Conservation (phyloP, 2,888 invertebrate genomes). For the Eilema depressum region DNA sequence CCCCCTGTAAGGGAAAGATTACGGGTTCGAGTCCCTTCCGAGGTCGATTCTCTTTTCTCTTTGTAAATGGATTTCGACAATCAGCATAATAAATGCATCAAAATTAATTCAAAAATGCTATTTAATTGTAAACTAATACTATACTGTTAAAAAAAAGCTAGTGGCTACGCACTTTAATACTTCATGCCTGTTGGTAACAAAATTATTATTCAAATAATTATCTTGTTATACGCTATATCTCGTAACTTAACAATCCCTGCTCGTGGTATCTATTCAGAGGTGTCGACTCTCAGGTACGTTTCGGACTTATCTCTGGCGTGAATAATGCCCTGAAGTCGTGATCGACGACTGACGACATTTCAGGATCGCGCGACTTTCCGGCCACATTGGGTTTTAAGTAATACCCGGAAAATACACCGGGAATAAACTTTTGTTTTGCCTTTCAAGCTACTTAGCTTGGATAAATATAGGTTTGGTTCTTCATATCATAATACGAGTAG, state of each 20-base stretch:
- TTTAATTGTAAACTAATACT: too few species aligned
- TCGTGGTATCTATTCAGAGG: constrained; percentile 62
- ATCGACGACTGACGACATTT: constrained; percentile 77
- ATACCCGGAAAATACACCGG: constrained; percentile 36
- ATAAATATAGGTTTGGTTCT: background rate
- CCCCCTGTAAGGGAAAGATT: too few species aligned
- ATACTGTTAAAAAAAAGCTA: too few species aligned
- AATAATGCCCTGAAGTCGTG: constrained; percentile 72
- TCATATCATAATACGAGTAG: background rate
- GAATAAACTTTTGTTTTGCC: constrained; percentile 46
- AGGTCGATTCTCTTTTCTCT: too few species aligned
- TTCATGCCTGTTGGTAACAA: background rate
- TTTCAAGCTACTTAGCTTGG: constrained; percentile 4
- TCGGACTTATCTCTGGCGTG: constrained; percentile 70
- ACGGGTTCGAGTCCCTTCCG: too few species aligned
- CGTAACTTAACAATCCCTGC: constrained; percentile 25
- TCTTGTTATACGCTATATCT: constrained; percentile 24
- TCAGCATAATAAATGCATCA: too few species aligned
- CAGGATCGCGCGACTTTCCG: constrained; percentile 53
- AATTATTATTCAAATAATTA: background rate
- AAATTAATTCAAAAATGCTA: too few species aligned
- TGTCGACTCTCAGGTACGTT: constrained; percentile 61
- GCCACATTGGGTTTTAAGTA: constrained; percentile 50
- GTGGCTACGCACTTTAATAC: too few species aligned
- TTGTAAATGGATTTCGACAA: too few species aligned